These are phyloP conservation scores for Orientallactaga sibirica DNA, from an alignment of 2,797 vertebrate species.

Conservation along the genomic window DNA sequence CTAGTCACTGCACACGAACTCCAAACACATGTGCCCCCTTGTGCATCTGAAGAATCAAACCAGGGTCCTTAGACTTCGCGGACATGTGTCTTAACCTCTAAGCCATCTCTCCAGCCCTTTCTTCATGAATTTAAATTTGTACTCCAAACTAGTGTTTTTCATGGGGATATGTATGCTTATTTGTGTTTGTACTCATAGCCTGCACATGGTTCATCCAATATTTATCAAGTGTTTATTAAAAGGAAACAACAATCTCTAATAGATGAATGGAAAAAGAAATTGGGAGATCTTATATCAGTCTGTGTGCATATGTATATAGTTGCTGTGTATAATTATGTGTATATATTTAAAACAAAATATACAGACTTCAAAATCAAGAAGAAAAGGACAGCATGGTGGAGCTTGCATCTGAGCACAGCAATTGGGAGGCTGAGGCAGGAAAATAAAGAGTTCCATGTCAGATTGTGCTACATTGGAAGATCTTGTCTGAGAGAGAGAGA, in stretches of 20 bases:
- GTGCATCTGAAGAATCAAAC: no score
- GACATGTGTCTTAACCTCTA: no score
- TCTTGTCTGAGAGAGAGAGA: not conserved
- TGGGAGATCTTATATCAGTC: not conserved
- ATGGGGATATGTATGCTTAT: not conserved
- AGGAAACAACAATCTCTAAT: not conserved
- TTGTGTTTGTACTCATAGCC: not conserved
- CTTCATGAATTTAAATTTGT: not conserved
- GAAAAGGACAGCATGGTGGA: no score
- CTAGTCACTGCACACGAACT: no score
- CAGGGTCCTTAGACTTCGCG: no score
- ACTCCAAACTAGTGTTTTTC: conserved; percentile 11
- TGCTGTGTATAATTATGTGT: not conserved
- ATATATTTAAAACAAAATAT: not conserved
- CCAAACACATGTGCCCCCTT: no score
- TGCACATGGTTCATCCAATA: not conserved
- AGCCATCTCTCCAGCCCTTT: not conserved
- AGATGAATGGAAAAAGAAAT: not conserved
- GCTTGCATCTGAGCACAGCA: not conserved
- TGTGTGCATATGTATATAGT: not conserved
- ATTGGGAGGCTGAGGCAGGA: not conserved
- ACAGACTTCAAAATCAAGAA: not conserved
- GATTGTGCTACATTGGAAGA: not conserved
- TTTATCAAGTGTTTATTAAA: not conserved
- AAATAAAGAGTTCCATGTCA: not conserved